phyloP scores from a whole-genome alignment of 2,113 vertebrate genomes.

The Syrrhaptes paradoxus region DNA sequence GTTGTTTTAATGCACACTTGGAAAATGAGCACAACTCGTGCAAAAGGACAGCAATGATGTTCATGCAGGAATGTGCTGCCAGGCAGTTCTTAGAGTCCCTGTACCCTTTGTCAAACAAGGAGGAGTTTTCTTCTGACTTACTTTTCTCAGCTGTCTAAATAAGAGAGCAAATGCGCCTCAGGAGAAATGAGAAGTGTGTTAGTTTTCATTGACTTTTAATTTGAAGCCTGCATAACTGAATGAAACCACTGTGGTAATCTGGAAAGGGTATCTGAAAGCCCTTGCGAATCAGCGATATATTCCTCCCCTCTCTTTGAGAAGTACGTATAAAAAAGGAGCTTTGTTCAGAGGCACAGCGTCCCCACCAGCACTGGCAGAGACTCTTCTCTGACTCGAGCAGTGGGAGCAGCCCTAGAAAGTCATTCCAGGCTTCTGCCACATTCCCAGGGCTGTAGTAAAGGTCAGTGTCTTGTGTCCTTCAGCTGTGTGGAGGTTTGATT shows the following conservation, averaged over 20 bases:
- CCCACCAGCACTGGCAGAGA: background rate
- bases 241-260: background rate
- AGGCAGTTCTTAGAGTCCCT: background rate
- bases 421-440: background rate
- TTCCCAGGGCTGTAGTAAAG: constrained; percentile 22
- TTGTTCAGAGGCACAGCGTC: background rate
- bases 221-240: background rate
- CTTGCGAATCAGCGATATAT: background rate
- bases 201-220: constrained; percentile 44
- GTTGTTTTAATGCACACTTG: background rate
- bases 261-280: constrained; percentile 7
- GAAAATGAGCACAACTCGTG: background rate
- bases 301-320: background rate
- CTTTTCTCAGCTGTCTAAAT: background rate
- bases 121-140: background rate
- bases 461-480: constrained; percentile 39
- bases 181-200: background rate
- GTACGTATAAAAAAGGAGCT: background rate
- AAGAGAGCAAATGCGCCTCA: background rate
- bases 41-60: background rate
- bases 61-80: background rate
- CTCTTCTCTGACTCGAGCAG: background rate
- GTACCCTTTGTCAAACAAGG: background rate
- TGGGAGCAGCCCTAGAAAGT: background rate
- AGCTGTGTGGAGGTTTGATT: background rate